These are phyloP conservation scores for Lagocephalus sceleratus DNA, from an alignment of 2,797 vertebrate genomes.

Conservation along the genomic window DNA sequence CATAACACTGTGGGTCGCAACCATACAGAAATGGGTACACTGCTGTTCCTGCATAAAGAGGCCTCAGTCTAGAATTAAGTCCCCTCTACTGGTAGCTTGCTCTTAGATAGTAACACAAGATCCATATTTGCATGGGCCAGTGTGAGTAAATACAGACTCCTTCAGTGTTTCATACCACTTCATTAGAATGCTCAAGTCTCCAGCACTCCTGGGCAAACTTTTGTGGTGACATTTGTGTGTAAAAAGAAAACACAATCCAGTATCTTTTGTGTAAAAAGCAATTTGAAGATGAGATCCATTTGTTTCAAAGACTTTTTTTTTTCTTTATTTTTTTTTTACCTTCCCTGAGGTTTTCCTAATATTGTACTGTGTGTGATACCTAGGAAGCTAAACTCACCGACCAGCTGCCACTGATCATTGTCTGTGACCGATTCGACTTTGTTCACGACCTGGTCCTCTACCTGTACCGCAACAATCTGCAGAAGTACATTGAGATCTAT, in stretches of 20 bases:
- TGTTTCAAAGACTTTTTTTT: conserved; percentile 31
- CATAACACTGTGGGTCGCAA: no score
- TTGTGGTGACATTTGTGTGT: conserved; percentile 15
- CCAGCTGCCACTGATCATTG: conserved; percentile 97
- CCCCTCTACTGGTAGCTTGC: no score
- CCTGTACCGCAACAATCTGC: conserved; percentile 97
- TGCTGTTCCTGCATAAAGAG: background rate
- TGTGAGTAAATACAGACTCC: conserved; percentile 62
- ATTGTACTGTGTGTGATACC: conserved; percentile 32
- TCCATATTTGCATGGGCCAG: conserved; percentile 70
- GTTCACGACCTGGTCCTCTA: conserved; percentile 98
- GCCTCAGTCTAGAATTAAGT: no score
- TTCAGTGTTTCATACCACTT: conserved; percentile 36
- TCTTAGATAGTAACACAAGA: conserved; percentile 5
- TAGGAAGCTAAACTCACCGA: conserved; percentile 99
- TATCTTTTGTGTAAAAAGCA: conserved; percentile 8
- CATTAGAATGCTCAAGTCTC: conserved; percentile 15
- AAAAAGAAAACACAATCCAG: background rate
- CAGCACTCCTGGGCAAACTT: conserved; percentile 30
- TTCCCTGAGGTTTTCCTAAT: conserved; percentile 10
- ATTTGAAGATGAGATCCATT: conserved; percentile 30
- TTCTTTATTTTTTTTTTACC: conserved; percentile 15
- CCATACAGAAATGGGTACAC: background rate
- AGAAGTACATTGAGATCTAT: conserved; percentile 99
- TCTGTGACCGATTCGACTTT: conserved; percentile 98